These are phyloP conservation scores for Dryocosmus kuriphilus DNA, from an alignment of 2,888 invertebrate species.

Conservation along the genomic window DNA sequence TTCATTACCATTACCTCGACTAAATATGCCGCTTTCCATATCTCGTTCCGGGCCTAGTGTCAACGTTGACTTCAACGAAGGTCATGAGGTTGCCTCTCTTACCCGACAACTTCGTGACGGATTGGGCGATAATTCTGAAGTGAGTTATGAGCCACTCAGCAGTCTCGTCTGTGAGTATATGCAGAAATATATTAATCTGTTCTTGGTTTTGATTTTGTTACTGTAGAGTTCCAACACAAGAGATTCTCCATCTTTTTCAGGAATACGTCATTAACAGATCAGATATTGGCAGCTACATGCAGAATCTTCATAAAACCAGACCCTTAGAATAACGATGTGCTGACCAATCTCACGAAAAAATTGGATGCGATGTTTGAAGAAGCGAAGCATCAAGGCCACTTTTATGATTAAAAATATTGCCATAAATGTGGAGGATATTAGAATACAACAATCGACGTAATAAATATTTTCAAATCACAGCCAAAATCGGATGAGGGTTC, in stretches of 20 bases:
- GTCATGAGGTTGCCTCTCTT: conserved; percentile 77
- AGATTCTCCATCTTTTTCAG: conserved; percentile 93
- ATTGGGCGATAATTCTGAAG: conserved; percentile 91
- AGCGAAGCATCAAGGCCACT: conserved; percentile 87
- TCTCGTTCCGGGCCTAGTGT: conserved; percentile 80
- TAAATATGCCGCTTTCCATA: conserved; percentile 78
- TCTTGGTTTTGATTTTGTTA: conserved; percentile 62
- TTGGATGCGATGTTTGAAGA: conserved; percentile 98
- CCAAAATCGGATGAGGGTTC: conserved; percentile 20
- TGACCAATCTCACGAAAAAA: conserved; percentile 97
- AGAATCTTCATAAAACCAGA: conserved; percentile 81
- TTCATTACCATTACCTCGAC: too few relatives aligned
- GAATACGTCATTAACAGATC: conserved; percentile 79
- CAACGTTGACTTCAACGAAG: conserved; percentile 74
- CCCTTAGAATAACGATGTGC: conserved; percentile 97
- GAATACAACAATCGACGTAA: conserved; percentile 24
- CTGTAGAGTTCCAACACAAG: conserved; percentile 97
- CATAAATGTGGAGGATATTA: conserved; percentile 48
- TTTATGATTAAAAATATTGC: conserved; percentile 48
- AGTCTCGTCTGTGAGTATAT: too few relatives aligned
- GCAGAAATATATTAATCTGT: not conserved
- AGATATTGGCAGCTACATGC: conserved; percentile 72
- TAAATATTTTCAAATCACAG: conserved; percentile 17
- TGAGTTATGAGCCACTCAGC: conserved; percentile 67
- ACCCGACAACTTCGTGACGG: conserved; percentile 84